Evolutionary conservation across 1,140 invertebrate species (phyloP), one percentile per base, ranked within the genome.

Genomic region (Notospermus geniculatus): DNA sequence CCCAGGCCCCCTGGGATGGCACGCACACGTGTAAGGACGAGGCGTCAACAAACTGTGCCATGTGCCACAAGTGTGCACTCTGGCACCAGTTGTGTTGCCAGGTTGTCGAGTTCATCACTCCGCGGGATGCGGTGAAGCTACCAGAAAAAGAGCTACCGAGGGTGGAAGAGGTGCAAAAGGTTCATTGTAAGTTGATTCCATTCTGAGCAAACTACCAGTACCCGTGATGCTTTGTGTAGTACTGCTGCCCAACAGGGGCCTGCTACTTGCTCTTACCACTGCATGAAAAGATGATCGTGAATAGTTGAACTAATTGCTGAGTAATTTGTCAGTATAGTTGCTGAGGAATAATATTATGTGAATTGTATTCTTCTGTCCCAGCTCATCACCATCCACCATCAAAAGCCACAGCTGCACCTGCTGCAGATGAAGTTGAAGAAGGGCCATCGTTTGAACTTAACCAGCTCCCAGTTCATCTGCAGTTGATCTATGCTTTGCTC

Each of bases 51-150:
- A 91, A 94, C 71, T 98, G 96, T 79, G 85, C 87, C 28, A 92
- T 91, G 73, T 98, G 95, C 80, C 93, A 96, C 78, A 89, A 93
- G 45, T 88, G 89, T 52, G 90, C 94, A 9, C 89, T 96, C 75
- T 97, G 93, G 89, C 93, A 97, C 82, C 94, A 97, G 78, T 80
- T 96, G 15, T 88, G 90, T 41, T 85, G 91, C 28, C 86, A 91
- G 67, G 81, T 95, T 17, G 85, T 95, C 52, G 86, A 88, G 67
- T 90, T 91, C 59, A 74, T 79, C 28, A 72, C 87, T 46, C 90
- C 90, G 0, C 84, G 71, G 27, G 74, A 79, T 60, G 71, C 70
- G 4, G 64, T 75, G 9, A 75, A 75, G 59, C 69, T 80, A n/a
- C 79, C 79, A 1, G 63, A 58, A n/a, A 78, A 79, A 54, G 79